Evolutionary conservation across 2,113 vertebrate species (phyloP), one percentile per base, ranked within the genome.

Genomic region (Octodon degus): DNA sequence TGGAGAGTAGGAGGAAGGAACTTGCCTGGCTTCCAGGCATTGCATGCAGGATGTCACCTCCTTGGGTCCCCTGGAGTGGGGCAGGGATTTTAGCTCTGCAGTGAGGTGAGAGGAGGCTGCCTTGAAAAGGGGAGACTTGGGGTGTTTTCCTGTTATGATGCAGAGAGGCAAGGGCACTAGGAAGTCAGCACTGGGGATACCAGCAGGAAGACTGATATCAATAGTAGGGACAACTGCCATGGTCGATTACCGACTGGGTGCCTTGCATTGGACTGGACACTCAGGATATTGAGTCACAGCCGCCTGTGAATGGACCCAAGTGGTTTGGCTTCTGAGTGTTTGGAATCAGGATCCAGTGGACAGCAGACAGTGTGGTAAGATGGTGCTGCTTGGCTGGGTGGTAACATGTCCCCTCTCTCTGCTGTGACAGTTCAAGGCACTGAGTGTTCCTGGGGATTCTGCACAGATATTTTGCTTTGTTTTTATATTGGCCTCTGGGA

Each of bases 341-440:
- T 63, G 53, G 6, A 55, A 50, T 32, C 11, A 3, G 92, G 62
- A 79, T 34, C 3, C 30, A 89, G 68, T 19, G 30, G 63, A 19
- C 47, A 47, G 3, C 80, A 17, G 62, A 60, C 72, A 77, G 20
- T 43, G 43, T 91, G 88, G 60, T 58, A 93, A 81, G 13, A 16
- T 13, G 34, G 79, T 76, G n/a, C 62, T 37, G 86, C 58, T 84
- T 30, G 5, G 3, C 37, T 76, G 89, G 80, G 4, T 25, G 27
- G 63, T 55, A 40, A 68, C 8, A 76, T 16, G 40, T 80, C 22
- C 32, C 92, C 77, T 67, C 40, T 68, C 10, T 22, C 7, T 22
- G 62, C 58, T 63, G 70, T 94, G 82, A n/a, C 82, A 19, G 92
- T 80, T 88, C 32, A 70, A 1, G 86, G 50, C 86, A 34, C 47